A percentile compares a stretch with the other conserved stretches of the same genome.
phyloP scores from a whole-genome alignment of 2,888 invertebrate genomes.

The Arrhopalites spinosus region DNA sequence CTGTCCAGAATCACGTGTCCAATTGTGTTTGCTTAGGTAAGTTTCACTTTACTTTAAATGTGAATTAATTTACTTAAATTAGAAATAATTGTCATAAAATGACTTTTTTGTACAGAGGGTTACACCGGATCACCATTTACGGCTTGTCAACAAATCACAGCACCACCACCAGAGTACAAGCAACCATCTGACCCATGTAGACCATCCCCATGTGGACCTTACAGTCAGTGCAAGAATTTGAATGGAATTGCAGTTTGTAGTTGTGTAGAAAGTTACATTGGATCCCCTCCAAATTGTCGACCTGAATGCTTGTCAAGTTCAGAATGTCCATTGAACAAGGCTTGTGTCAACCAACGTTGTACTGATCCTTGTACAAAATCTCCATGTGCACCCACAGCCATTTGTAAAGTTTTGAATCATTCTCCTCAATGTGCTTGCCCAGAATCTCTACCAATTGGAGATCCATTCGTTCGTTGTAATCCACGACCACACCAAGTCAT shows the following conservation, averaged over 20 bases:
- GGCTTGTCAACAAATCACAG: too few relatives aligned
- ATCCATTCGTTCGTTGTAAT: conserved; percentile 57
- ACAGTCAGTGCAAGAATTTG: conserved; percentile 65
- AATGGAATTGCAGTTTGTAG: conserved; percentile 72
- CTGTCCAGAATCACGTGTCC: conserved; percentile 73
- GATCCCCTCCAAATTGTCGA: conserved; percentile 65
- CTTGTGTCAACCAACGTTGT: conserved; percentile 58
- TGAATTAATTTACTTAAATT: background rate
- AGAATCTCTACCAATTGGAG: conserved; percentile 59
- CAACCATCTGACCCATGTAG: conserved; percentile 55
- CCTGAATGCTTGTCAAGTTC: conserved; percentile 57
- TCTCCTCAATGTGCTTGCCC: conserved; percentile 81
- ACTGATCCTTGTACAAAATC: conserved; percentile 66
- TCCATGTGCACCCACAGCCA: conserved; percentile 64
- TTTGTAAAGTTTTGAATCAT: conserved; percentile 74
- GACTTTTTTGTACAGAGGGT: background rate
- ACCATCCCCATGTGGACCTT: conserved; percentile 71
- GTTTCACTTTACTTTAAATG: background rate
- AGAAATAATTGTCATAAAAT: background rate
- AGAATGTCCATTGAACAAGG: conserved; percentile 57
- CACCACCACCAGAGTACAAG: too few relatives aligned
- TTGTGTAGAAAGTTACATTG: conserved; percentile 65
- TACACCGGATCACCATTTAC: too few relatives aligned
- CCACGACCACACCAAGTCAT: conserved; percentile 32
- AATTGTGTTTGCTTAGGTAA: conserved; percentile 67